These are phyloP conservation scores for Physeter macrocephalus DNA, from an alignment of 2,113 vertebrate species.

Conservation along the genomic window DNA sequence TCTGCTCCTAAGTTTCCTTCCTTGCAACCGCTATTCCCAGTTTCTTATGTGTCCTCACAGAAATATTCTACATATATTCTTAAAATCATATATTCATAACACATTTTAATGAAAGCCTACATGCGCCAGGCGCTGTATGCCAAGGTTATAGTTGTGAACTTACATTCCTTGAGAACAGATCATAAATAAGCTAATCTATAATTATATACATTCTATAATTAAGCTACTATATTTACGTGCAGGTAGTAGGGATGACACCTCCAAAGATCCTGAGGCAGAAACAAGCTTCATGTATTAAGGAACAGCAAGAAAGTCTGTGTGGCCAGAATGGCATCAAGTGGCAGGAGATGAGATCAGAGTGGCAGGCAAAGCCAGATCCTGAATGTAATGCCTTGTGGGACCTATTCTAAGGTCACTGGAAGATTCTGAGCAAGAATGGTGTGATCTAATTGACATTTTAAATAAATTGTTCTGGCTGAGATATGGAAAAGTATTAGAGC, in stretches of 20 bases:
- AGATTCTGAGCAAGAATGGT: background rate
- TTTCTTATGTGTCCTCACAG: background rate
- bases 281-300: background rate
- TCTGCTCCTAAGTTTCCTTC: background rate
- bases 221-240: background rate
- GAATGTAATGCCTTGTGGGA: background rate
- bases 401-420: background rate
- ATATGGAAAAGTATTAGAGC: background rate
- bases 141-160: background rate
- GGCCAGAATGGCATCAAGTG: background rate
- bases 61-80: background rate
- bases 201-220: background rate
- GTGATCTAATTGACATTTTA: background rate
- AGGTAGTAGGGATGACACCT: background rate
- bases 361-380: background rate
- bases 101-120: background rate
- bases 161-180: no score
- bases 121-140: background rate
- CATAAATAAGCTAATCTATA: background rate
- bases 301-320: background rate
- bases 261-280: background rate
- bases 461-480: background rate
- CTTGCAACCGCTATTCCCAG: background rate
- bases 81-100: background rate
- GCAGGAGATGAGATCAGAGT: background rate